Base-by-base conservation (phyloP, 2,797 vertebrate genomes). In the Silurus lanzhouensis region DNA sequence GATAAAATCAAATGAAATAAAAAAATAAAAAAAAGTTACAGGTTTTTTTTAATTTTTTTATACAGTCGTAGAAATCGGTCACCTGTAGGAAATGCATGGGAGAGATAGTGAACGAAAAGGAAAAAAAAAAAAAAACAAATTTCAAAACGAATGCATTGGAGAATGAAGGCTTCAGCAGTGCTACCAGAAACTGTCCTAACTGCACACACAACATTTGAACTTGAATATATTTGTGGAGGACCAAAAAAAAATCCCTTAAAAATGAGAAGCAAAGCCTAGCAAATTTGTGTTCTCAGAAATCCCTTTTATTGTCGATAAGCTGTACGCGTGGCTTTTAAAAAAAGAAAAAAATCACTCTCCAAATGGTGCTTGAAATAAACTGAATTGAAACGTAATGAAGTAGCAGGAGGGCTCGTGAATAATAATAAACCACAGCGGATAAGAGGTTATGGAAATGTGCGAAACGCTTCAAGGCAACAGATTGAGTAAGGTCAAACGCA, bases 401-500 rank as follows among this genome's bases (percentile, higher is more conserved):
- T 84, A 70, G 72, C 85, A 85, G 89, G 87, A 88, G 83, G 79
- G 89, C 46, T 83, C 83, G 68, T 82, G 84, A 87, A 82, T 85
- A 66, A 55, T 77, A 86, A 52, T 77, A 86, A 86, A 84, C 81
- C 55, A 71, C 76, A 55, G 83, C 87, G 84, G 84, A 86, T 82
- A 76, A 72, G 84, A 87, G 81, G 85, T 87, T 82, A 89, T 85
- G 83, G 82, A 89, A 86, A 84, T 87, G 75, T 77, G 87, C 86
- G 22, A 84, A 57, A 38, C 82, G 82, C 80, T 87, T 87, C 85
- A 90, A 91, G 88, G 88, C 88, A 82, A 88, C 82, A 82, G 88
- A 86, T 89, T 83, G 72, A 87, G 75, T 22, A 72, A 85, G 83
- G 81, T 86, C 68, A 55, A 85, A 84, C 57, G 87, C 82, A 70